A percentile compares a stretch with the other conserved stretches of the same genome.
Conservation (phyloP, 2,113 vertebrate species). For the Natator depressus region DNA sequence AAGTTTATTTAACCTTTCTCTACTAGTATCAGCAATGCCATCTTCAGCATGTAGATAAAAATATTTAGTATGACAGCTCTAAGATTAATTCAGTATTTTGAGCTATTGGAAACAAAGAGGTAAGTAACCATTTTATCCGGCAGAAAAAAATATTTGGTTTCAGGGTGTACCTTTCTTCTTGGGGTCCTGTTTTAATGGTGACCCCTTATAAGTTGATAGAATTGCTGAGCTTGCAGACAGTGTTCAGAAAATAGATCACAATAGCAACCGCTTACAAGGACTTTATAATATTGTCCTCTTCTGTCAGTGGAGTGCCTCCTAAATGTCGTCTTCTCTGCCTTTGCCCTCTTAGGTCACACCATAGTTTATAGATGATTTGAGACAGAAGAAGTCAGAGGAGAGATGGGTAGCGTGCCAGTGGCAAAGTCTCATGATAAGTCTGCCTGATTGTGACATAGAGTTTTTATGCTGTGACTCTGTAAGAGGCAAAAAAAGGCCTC, state of each 20-base stretch:
- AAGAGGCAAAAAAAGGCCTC: not conserved
- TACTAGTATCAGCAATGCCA: not conserved
- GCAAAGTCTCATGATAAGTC: not conserved
- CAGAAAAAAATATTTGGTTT: not conserved
- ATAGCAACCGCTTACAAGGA: not conserved
- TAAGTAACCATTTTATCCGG: not conserved
- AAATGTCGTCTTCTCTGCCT: not conserved
- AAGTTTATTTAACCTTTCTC: not conserved
- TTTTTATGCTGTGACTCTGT: not conserved
- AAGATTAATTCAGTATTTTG: not conserved
- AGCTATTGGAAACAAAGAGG: not conserved
- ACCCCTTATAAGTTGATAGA: not conserved
- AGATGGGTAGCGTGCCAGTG: not conserved
- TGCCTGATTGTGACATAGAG: not conserved
- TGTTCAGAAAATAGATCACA: not conserved
- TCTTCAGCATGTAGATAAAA: not conserved
- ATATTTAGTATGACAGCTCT: not conserved
- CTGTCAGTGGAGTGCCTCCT: not conserved
- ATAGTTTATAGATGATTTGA: not conserved
- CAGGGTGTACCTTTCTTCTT: not conserved
- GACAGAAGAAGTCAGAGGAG: not conserved
- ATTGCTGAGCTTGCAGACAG: not conserved
- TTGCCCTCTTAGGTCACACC: not conserved
- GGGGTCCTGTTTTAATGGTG: not conserved
- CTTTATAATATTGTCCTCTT: not conserved